phyloP scores from a whole-genome alignment of 2,888 invertebrate genomes.

The Macrophya annulata region DNA sequence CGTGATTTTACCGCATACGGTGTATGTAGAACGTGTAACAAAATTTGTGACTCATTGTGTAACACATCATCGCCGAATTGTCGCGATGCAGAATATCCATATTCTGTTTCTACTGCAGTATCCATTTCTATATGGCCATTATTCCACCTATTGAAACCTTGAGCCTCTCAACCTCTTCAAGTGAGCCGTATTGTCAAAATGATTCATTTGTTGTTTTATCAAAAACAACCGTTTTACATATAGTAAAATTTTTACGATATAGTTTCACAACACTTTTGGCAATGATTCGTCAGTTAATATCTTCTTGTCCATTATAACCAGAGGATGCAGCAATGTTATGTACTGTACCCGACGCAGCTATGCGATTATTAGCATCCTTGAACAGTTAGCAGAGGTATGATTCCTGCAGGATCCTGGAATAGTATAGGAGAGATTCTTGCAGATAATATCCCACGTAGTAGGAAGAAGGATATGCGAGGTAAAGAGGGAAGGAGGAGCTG shows the following conservation, averaged over 20 bases:
- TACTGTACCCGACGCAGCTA: not conserved
- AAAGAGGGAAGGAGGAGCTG: slow-evolving; percentile 7
- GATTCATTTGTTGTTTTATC: not conserved
- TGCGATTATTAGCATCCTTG: slow-evolving; percentile 4
- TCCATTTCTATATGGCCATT: not conserved
- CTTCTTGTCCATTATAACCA: not conserved
- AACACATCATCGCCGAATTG: slow-evolving; percentile 8
- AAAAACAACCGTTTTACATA: not conserved
- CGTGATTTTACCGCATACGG: not conserved
- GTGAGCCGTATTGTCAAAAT: not conserved
- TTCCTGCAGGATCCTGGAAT: slow-evolving; percentile 20
- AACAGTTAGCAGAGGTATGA: not conserved
- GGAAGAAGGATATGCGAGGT: slow-evolving; percentile 5
- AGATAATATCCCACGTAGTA: slow-evolving; percentile 17
- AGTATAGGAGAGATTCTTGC: slow-evolving; percentile 1
- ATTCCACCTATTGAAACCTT: not conserved
- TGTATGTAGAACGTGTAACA: slow-evolving; percentile 3
- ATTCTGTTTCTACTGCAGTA: not conserved
- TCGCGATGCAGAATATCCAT: not conserved
- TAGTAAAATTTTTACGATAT: not conserved
- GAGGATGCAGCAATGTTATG: not conserved
- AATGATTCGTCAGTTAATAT: not conserved
- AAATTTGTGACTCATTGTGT: not conserved
- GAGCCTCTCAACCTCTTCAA: not conserved
- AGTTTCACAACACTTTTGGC: not conserved